These are phyloP conservation scores for Drosophila orosa DNA, from an alignment of 1,140 invertebrate species.

Conservation along the genomic window DNA sequence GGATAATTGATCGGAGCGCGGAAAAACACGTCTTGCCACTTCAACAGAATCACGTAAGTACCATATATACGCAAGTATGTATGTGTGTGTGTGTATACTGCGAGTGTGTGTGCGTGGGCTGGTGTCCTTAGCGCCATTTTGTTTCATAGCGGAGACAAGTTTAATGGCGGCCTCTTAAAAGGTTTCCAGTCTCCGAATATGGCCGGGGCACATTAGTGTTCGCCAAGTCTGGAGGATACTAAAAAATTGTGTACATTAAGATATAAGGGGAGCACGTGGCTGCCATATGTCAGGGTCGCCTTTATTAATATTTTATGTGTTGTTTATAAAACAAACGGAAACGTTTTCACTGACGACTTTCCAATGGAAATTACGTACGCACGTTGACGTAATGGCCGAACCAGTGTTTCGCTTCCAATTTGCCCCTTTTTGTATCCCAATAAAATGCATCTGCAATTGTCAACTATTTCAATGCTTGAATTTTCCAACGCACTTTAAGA, in stretches of 20 bases:
- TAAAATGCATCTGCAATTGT: conserved; percentile 40
- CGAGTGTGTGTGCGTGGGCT: conserved; percentile 18
- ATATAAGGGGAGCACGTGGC: conserved; percentile 62
- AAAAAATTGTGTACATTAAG: conserved; percentile 62
- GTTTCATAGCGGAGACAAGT: conserved; percentile 65
- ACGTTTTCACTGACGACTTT: conserved; percentile 40
- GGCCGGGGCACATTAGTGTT: conserved; percentile 58
- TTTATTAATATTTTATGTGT: conserved; percentile 64
- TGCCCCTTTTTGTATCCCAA: conserved; percentile 2
- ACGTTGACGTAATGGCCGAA: conserved; percentile 37
- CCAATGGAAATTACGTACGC: conserved; percentile 45
- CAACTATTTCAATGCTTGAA: conserved; percentile 45
- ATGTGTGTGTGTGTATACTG: conserved; percentile 3
- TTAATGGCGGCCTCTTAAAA: conserved; percentile 67
- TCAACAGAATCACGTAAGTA: too few relatives aligned
- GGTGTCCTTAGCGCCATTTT: conserved; percentile 50
- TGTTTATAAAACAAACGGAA: conserved; percentile 44
- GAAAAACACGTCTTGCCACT: too few relatives aligned
- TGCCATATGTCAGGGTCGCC: conserved; percentile 61
- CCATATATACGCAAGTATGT: not conserved
- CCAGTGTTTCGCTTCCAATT: conserved; percentile 6
- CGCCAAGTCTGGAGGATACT: conserved; percentile 41
- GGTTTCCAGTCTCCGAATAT: conserved; percentile 52
- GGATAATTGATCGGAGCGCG: too few relatives aligned
- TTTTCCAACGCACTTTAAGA: conserved; percentile 17